Percentiles rank a stretch among this genome's conserved stretches.
Conservation (phyloP, 2,113 vertebrate species). For the Mobula birostris region DNA sequence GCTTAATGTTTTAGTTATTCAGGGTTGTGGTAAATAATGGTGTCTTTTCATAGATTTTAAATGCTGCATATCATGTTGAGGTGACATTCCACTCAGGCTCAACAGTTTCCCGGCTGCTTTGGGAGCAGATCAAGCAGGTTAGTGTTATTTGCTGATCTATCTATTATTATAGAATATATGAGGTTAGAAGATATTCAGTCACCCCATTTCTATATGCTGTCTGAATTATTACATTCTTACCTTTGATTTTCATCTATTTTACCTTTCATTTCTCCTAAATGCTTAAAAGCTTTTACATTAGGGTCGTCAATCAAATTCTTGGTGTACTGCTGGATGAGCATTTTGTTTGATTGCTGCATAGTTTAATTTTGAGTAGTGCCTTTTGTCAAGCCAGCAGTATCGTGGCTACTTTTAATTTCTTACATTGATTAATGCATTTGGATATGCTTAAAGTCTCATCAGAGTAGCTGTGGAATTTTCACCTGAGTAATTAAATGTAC, state of each 20-base stretch:
- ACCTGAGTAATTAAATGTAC: too few relatives aligned
- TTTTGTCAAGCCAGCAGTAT: not conserved
- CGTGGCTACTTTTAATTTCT: not conserved
- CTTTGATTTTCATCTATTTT: not conserved
- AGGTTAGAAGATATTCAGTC: not conserved
- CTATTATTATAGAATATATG: not conserved
- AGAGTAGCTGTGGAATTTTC: too few relatives aligned
- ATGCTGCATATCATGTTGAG: conserved; percentile 95
- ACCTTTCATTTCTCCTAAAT: not conserved
- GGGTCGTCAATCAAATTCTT: not conserved
- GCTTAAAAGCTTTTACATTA: not conserved
- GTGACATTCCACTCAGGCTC: conserved; percentile 96
- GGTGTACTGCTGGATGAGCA: too few relatives aligned
- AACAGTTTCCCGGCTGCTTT: conserved; percentile 82
- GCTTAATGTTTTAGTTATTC: not conserved
- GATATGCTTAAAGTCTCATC: too few relatives aligned
- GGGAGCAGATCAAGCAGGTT: conserved; percentile 99
- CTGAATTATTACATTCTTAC: not conserved
- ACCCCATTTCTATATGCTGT: not conserved
- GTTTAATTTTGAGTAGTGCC: not conserved
- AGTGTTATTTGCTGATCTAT: not conserved
- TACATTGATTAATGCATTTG: not conserved
- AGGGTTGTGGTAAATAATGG: not conserved
- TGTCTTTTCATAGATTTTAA: conserved; percentile 70
- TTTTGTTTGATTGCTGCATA: not conserved